These are phyloP conservation scores for Myotis davidii DNA, from an alignment of 2,113 vertebrate genomes.

Conservation along the genomic window DNA sequence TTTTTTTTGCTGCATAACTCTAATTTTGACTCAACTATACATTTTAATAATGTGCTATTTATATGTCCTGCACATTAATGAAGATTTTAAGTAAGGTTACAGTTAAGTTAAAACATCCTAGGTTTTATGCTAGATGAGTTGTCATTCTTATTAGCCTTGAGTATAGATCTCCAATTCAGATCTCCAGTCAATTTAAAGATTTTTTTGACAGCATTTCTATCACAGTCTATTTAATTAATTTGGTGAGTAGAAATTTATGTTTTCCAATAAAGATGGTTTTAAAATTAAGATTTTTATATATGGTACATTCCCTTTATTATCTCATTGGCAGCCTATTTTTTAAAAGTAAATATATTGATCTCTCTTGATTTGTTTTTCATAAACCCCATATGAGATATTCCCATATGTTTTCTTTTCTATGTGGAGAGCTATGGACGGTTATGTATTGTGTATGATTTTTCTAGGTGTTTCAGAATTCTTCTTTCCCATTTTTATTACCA, in stretches of 20 bases:
- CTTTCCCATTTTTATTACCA: neutral
- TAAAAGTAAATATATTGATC: neutral
- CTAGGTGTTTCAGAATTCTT: neutral
- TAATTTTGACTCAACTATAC: neutral
- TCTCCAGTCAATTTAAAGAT: neutral
- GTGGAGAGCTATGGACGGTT: neutral
- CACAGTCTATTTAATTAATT: constrained; percentile 48
- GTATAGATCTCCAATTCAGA: neutral
- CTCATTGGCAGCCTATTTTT: neutral
- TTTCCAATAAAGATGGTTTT: constrained; percentile 11
- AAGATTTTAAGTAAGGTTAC: constrained; percentile 10
- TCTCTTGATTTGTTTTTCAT: constrained; percentile 3
- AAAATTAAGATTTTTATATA: neutral
- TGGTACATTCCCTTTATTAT: neutral
- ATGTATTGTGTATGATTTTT: neutral
- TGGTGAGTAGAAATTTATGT: constrained; percentile 16
- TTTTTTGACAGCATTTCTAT: neutral
- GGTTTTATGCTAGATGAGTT: neutral
- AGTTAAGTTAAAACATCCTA: neutral
- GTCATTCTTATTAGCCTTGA: neutral
- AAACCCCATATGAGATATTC: neutral
- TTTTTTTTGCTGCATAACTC: neutral
- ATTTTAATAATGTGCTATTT: constrained; percentile 23
- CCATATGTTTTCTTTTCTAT: neutral
- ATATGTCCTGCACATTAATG: neutral